Evolutionary conservation across 2,888 invertebrate species (phyloP), one percentile per base, ranked within the genome.

Genomic region (Sinelater perroti): DNA sequence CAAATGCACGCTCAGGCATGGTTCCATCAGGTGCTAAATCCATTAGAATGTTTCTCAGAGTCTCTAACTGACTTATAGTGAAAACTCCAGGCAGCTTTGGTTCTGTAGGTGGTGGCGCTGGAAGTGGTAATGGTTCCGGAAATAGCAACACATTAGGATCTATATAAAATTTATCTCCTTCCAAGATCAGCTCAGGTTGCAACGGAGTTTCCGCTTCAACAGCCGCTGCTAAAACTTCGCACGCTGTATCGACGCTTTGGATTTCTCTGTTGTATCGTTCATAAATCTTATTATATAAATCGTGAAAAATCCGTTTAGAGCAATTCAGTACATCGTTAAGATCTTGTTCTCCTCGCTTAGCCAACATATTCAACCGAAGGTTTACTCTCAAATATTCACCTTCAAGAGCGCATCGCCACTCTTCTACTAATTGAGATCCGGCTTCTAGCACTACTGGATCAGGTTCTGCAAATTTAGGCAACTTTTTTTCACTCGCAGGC

Each of bases 391-490:
- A 79, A 67, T 80, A 78, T 76, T 87, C 87, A 16, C 83, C 85
- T 50, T 80, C 78, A 2, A 83, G 71, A 6, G 81, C 85, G 71
- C 80, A 80, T 11, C 76, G 75, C 85, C 86, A 87, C 72, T 87
- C 86, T 16, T 82, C 79, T 10, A 84, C 70, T 64, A 83, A 33
- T 71, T 71, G 71, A 72, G 79, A 69, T 75, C 79, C 49, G 64
- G 67, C 67, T 45, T 72, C 67, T 53, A 70, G 70, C 1, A 74
- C 69, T 4, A 67, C 65, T 1, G 54, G 42, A 2, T 50, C 55
- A 2, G 66, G 67, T 45, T 63, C 67, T 7, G 36, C 55, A 45
- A 61, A 60, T 50, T 59, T 53, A 1, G 64, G 64, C 17, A 61
- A 46, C 20, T 59, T 53, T 5, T 28, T 13, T 7, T 45, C 55